Evolutionary conservation across 2,797 vertebrate genomes (phyloP).

Genomic region (Odontamblyopus lacepedii): DNA sequence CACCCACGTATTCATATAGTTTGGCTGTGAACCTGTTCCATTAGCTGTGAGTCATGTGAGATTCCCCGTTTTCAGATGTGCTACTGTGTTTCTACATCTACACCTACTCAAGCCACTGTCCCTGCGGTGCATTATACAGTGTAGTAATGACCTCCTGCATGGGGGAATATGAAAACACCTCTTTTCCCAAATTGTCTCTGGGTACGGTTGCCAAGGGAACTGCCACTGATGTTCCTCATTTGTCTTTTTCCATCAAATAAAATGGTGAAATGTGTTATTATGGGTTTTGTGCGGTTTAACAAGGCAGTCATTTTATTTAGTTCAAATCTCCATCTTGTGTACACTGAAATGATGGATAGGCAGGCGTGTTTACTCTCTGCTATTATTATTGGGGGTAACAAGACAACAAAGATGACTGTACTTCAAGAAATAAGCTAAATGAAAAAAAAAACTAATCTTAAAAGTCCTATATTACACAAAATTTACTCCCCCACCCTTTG

Average conservation of each 20-base stretch:
- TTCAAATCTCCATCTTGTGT: too few species aligned
- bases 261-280: not conserved
- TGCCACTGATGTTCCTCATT: not conserved
- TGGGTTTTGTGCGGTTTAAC: not conserved
- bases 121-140: not conserved
- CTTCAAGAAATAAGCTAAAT: too few species aligned
- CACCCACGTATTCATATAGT: not conserved
- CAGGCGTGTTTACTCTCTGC: too few species aligned
- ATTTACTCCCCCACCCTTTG: too few species aligned
- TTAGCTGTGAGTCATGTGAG: conserved; percentile 1
- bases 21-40: not conserved
- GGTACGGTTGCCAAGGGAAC: conserved; percentile 1
- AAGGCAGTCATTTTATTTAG: too few species aligned
- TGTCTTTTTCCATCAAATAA: conserved; percentile 3
- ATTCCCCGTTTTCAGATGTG: not conserved
- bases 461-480: too few species aligned
- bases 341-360: too few species aligned
- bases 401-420: too few species aligned
- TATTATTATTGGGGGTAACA: too few species aligned
- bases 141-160: not conserved
- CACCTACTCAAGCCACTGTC: not conserved
- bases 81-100: not conserved
- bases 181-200: conserved; percentile 4
- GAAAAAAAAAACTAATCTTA: too few species aligned
- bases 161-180: conserved; percentile 1